Conservation (phyloP, 2,797 vertebrate species). For the Aphelocoma californica region DNA sequence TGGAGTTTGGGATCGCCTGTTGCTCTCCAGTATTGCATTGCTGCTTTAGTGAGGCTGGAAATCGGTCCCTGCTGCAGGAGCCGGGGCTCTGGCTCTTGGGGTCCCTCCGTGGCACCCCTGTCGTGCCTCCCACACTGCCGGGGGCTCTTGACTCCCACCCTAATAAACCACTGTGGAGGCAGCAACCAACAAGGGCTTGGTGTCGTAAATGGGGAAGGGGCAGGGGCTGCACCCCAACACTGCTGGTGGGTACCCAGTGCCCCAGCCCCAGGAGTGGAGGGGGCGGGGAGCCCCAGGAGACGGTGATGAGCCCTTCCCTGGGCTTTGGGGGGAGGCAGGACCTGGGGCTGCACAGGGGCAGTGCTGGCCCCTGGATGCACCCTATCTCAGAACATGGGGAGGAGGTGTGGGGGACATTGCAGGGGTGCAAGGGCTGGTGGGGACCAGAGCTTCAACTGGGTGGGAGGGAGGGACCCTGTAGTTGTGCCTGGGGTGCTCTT, state of each 20-base stretch:
- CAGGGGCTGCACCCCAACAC: neutral
- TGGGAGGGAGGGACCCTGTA: accelerated
- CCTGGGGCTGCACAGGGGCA: accelerated
- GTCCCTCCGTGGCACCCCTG: neutral
- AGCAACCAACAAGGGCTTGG: neutral
- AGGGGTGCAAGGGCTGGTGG: accelerated
- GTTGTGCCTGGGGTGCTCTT: neutral
- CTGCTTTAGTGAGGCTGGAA: slow-evolving; percentile 80
- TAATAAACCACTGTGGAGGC: slow-evolving; percentile 65
- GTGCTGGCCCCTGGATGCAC: neutral
- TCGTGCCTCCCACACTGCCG: neutral
- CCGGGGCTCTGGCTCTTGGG: neutral
- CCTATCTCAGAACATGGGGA: neutral
- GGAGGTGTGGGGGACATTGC: accelerated
- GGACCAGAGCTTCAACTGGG: accelerated
- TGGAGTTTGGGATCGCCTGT: slow-evolving; percentile 75
- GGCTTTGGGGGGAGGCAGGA: neutral
- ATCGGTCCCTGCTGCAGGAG: neutral
- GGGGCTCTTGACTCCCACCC: neutral
- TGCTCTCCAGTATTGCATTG: slow-evolving; percentile 83
- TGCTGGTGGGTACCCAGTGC: accelerated
- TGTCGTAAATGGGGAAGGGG: neutral
- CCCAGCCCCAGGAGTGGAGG: neutral
- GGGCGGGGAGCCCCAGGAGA: no score
- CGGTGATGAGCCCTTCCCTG: neutral